Evolutionary conservation across 2,797 vertebrate species (phyloP).

Genomic region (Echeneis naucrates): DNA sequence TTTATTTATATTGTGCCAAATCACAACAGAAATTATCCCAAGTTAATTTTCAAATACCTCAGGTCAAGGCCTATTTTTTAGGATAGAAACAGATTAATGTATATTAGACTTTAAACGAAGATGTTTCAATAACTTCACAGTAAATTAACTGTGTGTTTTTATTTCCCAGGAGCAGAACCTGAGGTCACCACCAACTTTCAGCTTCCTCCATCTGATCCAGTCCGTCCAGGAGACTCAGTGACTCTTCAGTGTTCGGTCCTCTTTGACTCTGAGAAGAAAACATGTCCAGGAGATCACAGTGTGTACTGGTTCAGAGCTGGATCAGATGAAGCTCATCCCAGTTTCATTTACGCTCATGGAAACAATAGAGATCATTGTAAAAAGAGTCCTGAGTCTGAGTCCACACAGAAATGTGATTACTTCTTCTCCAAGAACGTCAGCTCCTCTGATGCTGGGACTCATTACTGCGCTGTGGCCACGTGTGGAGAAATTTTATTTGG

Average conservation of each 20-base stretch:
- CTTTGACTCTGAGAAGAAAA: neutral
- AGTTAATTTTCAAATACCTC: no score
- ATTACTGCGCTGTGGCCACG: conserved; percentile 59
- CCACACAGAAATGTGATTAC: conserved; percentile 47
- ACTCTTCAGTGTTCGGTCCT: conserved; percentile 49
- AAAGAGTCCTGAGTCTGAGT: neutral
- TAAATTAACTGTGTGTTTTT: no score
- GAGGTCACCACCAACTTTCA: conserved; percentile 11
- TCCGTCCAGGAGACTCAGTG: conserved; percentile 11
- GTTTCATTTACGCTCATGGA: conserved; percentile 18
- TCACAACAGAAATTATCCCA: no score
- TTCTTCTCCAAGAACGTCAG: conserved; percentile 31
- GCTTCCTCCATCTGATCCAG: neutral
- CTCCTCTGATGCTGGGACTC: conserved; percentile 51
- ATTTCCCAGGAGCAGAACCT: conserved; percentile 8
- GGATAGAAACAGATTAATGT: no score
- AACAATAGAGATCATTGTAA: conserved; percentile 20
- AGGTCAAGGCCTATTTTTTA: no score
- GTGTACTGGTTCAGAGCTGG: conserved; percentile 54
- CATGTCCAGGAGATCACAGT: conserved; percentile 9
- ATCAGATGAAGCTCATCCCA: conserved; percentile 25
- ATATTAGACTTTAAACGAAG: no score
- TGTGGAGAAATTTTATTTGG: conserved; percentile 59
- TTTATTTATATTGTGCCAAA: no score
- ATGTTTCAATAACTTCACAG: no score